A percentile compares a stretch with the other conserved stretches of the same genome.
phyloP scores from a whole-genome alignment of 2,888 invertebrate genomes.

The Cephus runcator region DNA sequence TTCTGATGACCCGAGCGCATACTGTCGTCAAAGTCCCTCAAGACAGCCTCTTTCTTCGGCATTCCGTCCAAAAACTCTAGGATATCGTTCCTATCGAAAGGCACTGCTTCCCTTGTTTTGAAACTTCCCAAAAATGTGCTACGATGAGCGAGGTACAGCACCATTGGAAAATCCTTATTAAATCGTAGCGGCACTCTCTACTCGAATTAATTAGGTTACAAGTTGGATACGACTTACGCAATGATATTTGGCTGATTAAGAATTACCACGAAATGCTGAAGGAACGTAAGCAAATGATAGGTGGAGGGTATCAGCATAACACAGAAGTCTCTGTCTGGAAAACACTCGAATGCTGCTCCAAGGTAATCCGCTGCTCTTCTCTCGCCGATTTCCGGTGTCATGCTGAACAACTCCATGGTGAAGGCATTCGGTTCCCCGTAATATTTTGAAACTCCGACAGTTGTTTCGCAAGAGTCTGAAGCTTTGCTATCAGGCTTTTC shows the following conservation, averaged over 20 bases:
- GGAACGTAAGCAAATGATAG: slow-evolving; percentile 67
- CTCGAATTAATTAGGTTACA: background rate
- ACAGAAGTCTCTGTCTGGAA: slow-evolving; percentile 74
- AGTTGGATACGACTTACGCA: too few relatives aligned
- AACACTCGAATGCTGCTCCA: slow-evolving; percentile 75
- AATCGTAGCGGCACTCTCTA: slow-evolving; percentile 58
- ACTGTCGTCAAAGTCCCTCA: slow-evolving; percentile 45
- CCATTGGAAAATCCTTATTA: slow-evolving; percentile 61
- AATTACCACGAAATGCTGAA: slow-evolving; percentile 71
- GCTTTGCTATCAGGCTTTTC: too few relatives aligned
- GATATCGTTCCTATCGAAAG: slow-evolving; percentile 34
- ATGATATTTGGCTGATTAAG: too few relatives aligned
- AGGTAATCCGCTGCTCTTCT: slow-evolving; percentile 70
- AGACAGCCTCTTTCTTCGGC: slow-evolving; percentile 28
- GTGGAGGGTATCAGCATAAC: slow-evolving; percentile 70
- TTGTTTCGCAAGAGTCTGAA: background rate
- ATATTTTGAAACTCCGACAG: slow-evolving; percentile 29
- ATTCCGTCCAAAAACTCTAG: slow-evolving; percentile 40
- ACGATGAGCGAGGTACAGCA: slow-evolving; percentile 65
- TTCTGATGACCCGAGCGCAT: slow-evolving; percentile 34
- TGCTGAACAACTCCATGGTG: slow-evolving; percentile 71
- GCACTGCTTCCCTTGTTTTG: slow-evolving; percentile 38
- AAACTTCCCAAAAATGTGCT: slow-evolving; percentile 46
- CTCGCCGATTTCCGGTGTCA: slow-evolving; percentile 69
- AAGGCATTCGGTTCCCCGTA: slow-evolving; percentile 72